These are phyloP conservation scores for Calyptommatus sinebrachiatus DNA, from an alignment of 2,113 vertebrate species.

Conservation along the genomic window DNA sequence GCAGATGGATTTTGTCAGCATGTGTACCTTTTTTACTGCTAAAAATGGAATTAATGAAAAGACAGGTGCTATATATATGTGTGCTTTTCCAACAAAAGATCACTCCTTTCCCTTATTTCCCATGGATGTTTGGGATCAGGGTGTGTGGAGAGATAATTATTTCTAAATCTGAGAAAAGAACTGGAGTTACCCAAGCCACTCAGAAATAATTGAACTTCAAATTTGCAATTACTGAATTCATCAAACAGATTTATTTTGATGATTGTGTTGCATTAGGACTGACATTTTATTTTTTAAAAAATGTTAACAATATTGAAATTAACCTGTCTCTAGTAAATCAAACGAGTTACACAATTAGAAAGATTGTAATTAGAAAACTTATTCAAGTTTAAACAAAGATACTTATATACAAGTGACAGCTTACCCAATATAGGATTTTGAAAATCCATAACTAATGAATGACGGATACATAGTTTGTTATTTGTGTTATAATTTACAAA, in stretches of 20 bases:
- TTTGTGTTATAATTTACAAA: not conserved
- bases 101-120: slow-evolving; percentile 1
- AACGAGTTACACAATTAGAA: slow-evolving; percentile 55
- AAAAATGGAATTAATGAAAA: slow-evolving; percentile 31
- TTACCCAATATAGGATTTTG: slow-evolving; percentile 22
- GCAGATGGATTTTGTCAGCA: slow-evolving; percentile 39
- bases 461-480: not conserved
- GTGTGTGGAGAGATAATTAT: not conserved
- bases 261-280: slow-evolving; percentile 65
- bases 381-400: slow-evolving; percentile 31
- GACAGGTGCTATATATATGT: not conserved
- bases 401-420: slow-evolving; percentile 20
- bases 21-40: slow-evolving; percentile 20
- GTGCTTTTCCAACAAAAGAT: slow-evolving; percentile 2
- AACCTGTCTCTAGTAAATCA: slow-evolving; percentile 64
- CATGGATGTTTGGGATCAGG: slow-evolving; percentile 26
- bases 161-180: slow-evolving; percentile 23
- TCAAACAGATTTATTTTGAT: slow-evolving; percentile 67
- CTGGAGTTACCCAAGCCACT: slow-evolving; percentile 41
- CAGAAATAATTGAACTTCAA: slow-evolving; percentile 61
- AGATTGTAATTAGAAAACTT: slow-evolving; percentile 58
- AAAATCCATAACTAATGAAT: not conserved
- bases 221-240: slow-evolving; percentile 64
- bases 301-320: slow-evolving; percentile 65
- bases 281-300: slow-evolving; percentile 56